Base-by-base conservation (phyloP, 2,888 invertebrate species). In the Zeuzera pyrina region DNA sequence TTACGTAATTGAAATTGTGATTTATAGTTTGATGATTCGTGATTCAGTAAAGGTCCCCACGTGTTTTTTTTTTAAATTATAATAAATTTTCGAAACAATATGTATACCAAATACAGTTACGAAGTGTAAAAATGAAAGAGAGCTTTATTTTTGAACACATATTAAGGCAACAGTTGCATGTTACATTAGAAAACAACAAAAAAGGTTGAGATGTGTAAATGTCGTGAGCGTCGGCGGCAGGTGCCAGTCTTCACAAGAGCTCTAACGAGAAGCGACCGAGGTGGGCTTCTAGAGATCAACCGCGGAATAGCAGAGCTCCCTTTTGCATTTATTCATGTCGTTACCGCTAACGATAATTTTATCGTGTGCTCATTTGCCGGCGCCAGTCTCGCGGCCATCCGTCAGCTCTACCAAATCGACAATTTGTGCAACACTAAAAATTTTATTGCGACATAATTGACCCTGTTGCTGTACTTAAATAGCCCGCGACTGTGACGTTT, bases 261-360 rank as follows among this genome's bases (percentile, higher is more conserved):
- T 62, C 59, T 74, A 77, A 78, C 77, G 71, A 74, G 67, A 59
- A 59, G 49, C 43, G 32, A 59, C 49, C 43, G 32, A 32, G 22
- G 23, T 25, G 45, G 53, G 45, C 50, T 47, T 57, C 57, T 56
- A 58, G 52, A 57, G 57, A 52, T 49, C 49, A 49, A 43, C 52
- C 60, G 58, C 59, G 58, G 53, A 19, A 21, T n/a, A n/a, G 60
- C 64, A 58, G 64, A 66, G 70, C 71, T 63, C 77, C 76, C 78
- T 83, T 74, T 70, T 84, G 79, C 84, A 84, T 84, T 84, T 84
- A 84, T 84, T 84, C 84, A 84, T 84, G 83, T 84, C 84, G 84
- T 84, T 84, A 84, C 81, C 68, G 73, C 81, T 84, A 84, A 84
- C 83, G 84, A 83, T 84, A 83, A 84, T 84, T 84, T 84, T 84